Base-by-base conservation (phyloP, 2,888 invertebrate genomes). In the Idaea biselata region DNA sequence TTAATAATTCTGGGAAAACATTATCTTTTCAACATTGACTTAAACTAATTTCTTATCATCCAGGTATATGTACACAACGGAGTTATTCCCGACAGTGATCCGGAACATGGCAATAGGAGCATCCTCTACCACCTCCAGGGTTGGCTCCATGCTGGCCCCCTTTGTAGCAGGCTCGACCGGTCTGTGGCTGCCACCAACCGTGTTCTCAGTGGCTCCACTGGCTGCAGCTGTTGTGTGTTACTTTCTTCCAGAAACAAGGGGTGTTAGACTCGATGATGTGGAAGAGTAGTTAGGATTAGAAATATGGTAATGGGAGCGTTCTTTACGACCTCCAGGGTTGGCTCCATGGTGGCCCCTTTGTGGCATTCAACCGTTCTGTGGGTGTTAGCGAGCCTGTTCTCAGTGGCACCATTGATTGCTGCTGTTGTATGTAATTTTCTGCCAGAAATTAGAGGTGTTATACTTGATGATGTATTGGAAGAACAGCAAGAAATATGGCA, bases 271-370 rank as follows among this genome's bases (percentile, higher is more conserved):
- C 17, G 77, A 81, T 54, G 71, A 72, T 58, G 58, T 80, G 55
- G 70, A 69, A 16, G 72, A 70, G 18, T 56, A 44, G 44, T 7
- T 56, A n/a, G 16, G n/a, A 17, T 17, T 32, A 25, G 44, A 11
- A 44, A 44, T 73, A 94, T 94, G 66, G 86, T 94, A 18, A 88
- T 94, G 80, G 94, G 93, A 1, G 89, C 88, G 6, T 94, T 94
- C 70, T 94, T 94, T 8, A 94, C 94, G 75, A 86, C 93, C 31
- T 94, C 94, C 53, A 86, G 94, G 60, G 82, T 93, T 33, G 94
- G 94, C n/a, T 93, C 94, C 0, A 94, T 94, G 87, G 87, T 94
- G 61, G 93, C 94, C 6, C 94, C 94, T 1, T 94, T 78, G 90
- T 93, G 60, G 93, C 93, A 64, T 1, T 60, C 68, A 1, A 61